These are phyloP conservation scores for Apamea sordens DNA, from an alignment of 2,888 invertebrate genomes.

Conservation along the genomic window DNA sequence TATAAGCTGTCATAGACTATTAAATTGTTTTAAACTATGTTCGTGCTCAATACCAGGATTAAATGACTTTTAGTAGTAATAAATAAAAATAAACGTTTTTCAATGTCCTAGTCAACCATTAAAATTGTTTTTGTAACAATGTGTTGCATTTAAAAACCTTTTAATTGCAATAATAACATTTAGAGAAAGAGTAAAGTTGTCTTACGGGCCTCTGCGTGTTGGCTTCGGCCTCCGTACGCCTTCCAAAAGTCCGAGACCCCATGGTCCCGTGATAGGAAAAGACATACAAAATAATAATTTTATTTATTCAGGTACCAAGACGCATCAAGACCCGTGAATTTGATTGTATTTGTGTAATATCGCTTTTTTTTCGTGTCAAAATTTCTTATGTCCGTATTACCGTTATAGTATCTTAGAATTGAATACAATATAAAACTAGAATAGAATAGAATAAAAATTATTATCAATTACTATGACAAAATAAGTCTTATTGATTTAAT, in stretches of 20 bases:
- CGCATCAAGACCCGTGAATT: neutral
- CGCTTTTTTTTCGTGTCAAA: neutral
- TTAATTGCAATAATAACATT: conserved; percentile 2
- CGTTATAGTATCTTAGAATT: neutral
- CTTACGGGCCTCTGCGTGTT: neutral
- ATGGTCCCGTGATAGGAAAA: conserved; percentile 21
- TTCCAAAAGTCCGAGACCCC: conserved; percentile 25
- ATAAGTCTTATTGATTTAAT: neutral
- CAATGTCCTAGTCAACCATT: neutral
- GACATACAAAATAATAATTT: conserved; percentile 25
- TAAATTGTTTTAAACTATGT: neutral
- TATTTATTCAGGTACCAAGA: conserved; percentile 7
- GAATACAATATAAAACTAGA: too few species aligned
- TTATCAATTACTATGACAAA: too few species aligned
- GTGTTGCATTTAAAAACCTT: neutral
- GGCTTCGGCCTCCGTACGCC: neutral
- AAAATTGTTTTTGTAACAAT: neutral
- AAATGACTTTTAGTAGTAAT: neutral
- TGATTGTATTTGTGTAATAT: neutral
- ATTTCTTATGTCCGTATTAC: neutral
- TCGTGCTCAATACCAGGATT: neutral
- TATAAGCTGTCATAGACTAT: too few species aligned
- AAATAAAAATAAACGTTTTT: neutral
- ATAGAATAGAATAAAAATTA: too few species aligned
- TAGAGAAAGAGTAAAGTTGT: conserved; percentile 1